Conservation (phyloP, 2,888 invertebrate genomes). For the Habroteleia sp. region DNA sequence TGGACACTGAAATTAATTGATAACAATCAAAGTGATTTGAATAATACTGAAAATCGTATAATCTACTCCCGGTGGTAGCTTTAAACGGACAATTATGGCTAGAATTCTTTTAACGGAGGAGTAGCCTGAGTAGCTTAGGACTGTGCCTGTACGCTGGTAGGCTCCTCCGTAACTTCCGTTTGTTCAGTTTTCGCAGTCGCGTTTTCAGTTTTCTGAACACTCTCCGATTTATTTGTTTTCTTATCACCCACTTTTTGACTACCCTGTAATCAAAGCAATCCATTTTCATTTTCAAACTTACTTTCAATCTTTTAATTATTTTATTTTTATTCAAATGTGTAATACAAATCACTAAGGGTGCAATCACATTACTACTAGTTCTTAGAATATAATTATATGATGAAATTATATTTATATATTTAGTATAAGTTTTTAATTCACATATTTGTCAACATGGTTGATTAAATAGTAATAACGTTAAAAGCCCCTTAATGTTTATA, state of each 20-base stretch:
- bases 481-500: conserved; percentile 1
- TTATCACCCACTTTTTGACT: conserved; percentile 78
- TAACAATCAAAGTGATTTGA: conserved; percentile 34
- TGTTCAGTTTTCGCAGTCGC: conserved; percentile 77
- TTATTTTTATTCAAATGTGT: too few species aligned
- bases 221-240: conserved; percentile 78
- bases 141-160: conserved; percentile 80
- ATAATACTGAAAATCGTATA: conserved; percentile 55
- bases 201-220: conserved; percentile 80
- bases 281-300: conserved; percentile 53
- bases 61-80: conserved; percentile 28
- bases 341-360: conserved; percentile 10
- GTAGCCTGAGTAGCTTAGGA: conserved; percentile 79
- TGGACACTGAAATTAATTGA: conserved; percentile 21
- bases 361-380: conserved; percentile 9
- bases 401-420: background rate
- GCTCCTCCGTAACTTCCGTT: conserved; percentile 78
- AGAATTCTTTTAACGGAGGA: conserved; percentile 72
- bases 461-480: conserved; percentile 1
- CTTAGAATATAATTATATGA: too few species aligned
- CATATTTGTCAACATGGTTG: background rate
- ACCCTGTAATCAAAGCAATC: conserved; percentile 79
- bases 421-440: background rate
- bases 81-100: conserved; percentile 47
- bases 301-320: too few species aligned